phyloP scores from a whole-genome alignment of 53 echinoderm and acorn worm species.

The Stichopus horrens region DNA sequence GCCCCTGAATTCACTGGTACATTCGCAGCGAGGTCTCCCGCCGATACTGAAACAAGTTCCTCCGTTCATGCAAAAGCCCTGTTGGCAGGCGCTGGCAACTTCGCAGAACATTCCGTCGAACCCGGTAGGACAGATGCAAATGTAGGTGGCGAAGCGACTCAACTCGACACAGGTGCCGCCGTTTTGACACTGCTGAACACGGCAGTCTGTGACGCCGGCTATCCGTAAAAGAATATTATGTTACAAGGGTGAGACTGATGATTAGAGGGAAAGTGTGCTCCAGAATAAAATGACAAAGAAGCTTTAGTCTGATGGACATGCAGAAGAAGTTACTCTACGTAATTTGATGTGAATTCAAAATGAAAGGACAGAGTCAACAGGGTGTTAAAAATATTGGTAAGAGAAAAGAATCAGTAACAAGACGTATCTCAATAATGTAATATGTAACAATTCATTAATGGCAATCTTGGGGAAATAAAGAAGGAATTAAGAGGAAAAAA shows the following conservation, averaged over 20 bases:
- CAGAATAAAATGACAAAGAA: background rate
- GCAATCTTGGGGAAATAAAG: too few relatives aligned
- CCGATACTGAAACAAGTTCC: slow-evolving; percentile 8
- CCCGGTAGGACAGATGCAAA: slow-evolving; percentile 52
- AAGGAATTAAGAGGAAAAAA: too few relatives aligned
- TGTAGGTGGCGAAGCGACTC: slow-evolving; percentile 25
- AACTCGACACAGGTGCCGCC: slow-evolving; percentile 56
- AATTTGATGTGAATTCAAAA: too few relatives aligned
- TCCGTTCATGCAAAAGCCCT: slow-evolving; percentile 37
- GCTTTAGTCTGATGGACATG: background rate
- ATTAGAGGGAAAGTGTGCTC: background rate
- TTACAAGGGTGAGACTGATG: background rate
- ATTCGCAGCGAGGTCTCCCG: slow-evolving; percentile 48
- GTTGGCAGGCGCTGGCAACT: background rate
- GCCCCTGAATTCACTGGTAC: slow-evolving; percentile 63
- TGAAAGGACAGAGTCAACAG: too few relatives aligned
- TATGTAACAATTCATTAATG: too few relatives aligned
- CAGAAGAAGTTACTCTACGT: too few relatives aligned
- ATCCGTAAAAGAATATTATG: background rate
- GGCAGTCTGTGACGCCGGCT: slow-evolving; percentile 16
- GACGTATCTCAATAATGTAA: too few relatives aligned
- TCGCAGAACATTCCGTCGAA: slow-evolving; percentile 55
- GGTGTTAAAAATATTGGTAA: too few relatives aligned
- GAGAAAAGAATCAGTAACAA: too few relatives aligned
- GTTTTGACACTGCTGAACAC: slow-evolving; percentile 64